Base-by-base conservation (phyloP, 2,888 invertebrate genomes). In the Lasioglossum lativentre region DNA sequence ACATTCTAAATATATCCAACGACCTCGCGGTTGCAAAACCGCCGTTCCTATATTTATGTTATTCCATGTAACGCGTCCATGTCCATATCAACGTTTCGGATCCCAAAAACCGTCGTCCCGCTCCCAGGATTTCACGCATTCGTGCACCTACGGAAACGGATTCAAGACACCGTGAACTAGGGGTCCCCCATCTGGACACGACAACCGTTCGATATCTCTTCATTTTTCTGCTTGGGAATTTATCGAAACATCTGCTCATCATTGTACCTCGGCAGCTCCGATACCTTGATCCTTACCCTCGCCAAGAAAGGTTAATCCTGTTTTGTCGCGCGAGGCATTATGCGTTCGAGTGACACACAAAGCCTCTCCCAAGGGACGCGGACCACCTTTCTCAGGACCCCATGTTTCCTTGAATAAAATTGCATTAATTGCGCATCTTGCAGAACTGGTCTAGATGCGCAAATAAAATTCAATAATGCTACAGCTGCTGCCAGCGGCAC, bases 381-480 rank as follows among this genome's bases (percentile, higher is more conserved):
- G 66, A 78, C 70, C 68, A 78, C 85, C 83, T 82, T 66, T 66
- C 34, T 47, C 38, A 12, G 38, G 74, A 71, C 6, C 40, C 71
- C 78, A 34, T 34, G n/a, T 78, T 78, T 66, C 34, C 68, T 75
- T 66, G 88, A 85, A 88, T 85, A 83, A 83, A 81, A 75, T 86
- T 78, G 78, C 71, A 86, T 88, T 78, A 90, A 88, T 78, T 88
- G 68, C 71, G 66, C 72, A 40, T 56, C 74, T 78, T 76, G 52
- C 42, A 27, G 59, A 73, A 75, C 78, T 75, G 78, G 82, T 79
- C 12, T 56, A 82, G 66, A 82, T 81, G 78, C 70, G 74, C 68
- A 56, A 78, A 74, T 82, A 88, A 89, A 89, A 89, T 89, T 68
- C 89, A 78, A 89, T 89, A 74, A 83, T 83, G 90, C 89, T 80